Evolutionary conservation across 2,888 invertebrate genomes (phyloP), one percentile per base, ranked within the genome.

Genomic region (Seladonia tumulorum): DNA sequence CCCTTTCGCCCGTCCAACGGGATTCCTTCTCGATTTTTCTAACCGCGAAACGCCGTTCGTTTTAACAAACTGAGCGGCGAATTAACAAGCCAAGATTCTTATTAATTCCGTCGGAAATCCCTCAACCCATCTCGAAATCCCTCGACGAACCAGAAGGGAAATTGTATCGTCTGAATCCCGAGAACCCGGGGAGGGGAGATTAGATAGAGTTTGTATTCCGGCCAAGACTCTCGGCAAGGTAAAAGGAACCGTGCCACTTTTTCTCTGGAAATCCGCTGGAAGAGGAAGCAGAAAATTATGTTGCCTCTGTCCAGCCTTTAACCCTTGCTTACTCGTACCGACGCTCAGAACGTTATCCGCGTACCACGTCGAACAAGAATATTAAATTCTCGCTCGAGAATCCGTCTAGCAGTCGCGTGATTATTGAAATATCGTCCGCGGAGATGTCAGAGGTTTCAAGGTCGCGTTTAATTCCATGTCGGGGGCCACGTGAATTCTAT

Each of bases 251-350:
- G 68, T 68, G 79, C 68, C 82, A 79, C 49, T 45, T 73, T 79
- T 76, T 81, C 81, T 45, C 10, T 14, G 83, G 39, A 16, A 53
- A 81, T 53, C 42, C 72, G 18, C 29, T 60, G 42, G n/a, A 72
- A 73, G 53, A 66, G 82, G 63, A 53, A 45, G 66, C 72, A 45
- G 81, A 79, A 68, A 79, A 79, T 79, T 79, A 79, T 73, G 63
- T 63, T 42, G 1, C 29, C 42, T 14, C 22, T 8, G 53, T 66
- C n/a, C 72, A 60, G 25, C 57, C 60, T 49, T 72, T 63, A 47
- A 29, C 72, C 79, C 49, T 35, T 71, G 81, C 18, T 18, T 18
- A 18, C 63, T 29, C 4, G 10, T 39, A n/a, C 2, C 8, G 5
- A n/a, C n/a, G 25, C 22, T 22, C 42, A n/a, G 70, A 2, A 71